Evolutionary conservation across 2,113 vertebrate species (phyloP).

Genomic region (Antennarius striatus): DNA sequence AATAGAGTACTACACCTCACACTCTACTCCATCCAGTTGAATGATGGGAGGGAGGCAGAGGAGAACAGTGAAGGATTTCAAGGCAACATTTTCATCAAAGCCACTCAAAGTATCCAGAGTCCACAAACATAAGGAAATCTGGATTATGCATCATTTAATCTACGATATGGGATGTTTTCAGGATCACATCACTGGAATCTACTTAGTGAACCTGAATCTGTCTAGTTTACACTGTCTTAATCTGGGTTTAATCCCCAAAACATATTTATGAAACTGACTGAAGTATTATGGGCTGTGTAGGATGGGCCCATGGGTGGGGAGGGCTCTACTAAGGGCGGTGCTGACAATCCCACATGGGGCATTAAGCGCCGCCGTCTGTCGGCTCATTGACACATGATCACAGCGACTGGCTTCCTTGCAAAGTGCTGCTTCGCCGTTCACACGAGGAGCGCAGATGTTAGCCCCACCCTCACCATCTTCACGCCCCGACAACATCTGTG

Average conservation of each 20-base stretch:
- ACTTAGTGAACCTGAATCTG: constrained; percentile 56
- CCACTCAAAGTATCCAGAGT: constrained; percentile 8
- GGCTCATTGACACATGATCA: constrained; percentile 48
- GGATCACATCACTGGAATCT: constrained; percentile 56
- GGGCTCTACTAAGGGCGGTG: constrained; percentile 8
- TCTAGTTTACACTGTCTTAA: constrained; percentile 63
- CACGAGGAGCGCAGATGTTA: constrained; percentile 74
- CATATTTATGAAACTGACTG: constrained; percentile 63
- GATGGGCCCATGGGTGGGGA: background rate
- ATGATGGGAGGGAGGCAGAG: constrained; percentile 20
- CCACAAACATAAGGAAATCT: constrained; percentile 26
- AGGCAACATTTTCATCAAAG: background rate
- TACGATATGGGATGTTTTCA: constrained; percentile 35
- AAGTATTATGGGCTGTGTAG: constrained; percentile 28
- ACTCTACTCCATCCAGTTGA: constrained; percentile 47
- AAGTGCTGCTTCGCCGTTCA: constrained; percentile 63
- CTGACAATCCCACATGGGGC: constrained; percentile 41
- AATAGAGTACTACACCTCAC: constrained; percentile 63
- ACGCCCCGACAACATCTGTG: constrained; percentile 64
- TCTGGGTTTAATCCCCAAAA: constrained; percentile 62
- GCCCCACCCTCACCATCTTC: constrained; percentile 52
- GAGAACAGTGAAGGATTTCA: constrained; percentile 1
- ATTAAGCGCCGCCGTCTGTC: constrained; percentile 45
- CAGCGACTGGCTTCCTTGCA: constrained; percentile 47
- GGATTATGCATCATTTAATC: constrained; percentile 48